Base-by-base conservation (phyloP, 2,888 invertebrate species). In the Calameuta idolon region DNA sequence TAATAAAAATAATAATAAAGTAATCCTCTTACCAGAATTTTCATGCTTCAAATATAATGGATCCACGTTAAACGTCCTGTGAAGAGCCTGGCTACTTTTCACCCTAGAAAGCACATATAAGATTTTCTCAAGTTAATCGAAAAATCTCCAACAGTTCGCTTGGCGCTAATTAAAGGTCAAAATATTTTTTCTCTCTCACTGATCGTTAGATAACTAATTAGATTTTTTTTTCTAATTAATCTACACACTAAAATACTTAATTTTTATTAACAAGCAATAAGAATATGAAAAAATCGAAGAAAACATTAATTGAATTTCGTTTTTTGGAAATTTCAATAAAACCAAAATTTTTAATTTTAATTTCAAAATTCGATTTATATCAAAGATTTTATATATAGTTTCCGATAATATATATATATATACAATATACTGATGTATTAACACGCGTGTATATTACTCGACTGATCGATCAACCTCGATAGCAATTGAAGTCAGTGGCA, bases 1-100 rank as follows among this genome's bases (percentile, higher is more conserved):
- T 69, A 69, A 78, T 33, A 76, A 15, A 76, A 73, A 4, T 75
- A 75, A 34, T 33, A 74, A 76, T 69, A n/a, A 37, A 34, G 30
- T 4, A 33, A 75, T 55, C 31, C 31, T 81, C 76, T 92, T 92
- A 95, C 98, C 98, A 88, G 99, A 97, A 92, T 99, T 99, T 92
- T 99, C 99, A 88, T 99, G 99, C 86, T 98, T 96, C 80, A 99
- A 92, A 90, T 99, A 99, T 3, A 99, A 93, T 0, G 99, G 99
- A 87, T 99, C 98, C 1, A 99, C 99, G 87, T 99, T 99, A 92
- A 99, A 99, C 0, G 99, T 99, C 81, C 97, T 94, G 89, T 99
- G 99, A 1, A 99, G 94, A 11, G 98, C 96, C 30, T 96, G 96
- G 88, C 98, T 98, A 90, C 98, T 97, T 89, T 95, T 96, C 0